Base-by-base conservation (phyloP, 2,797 vertebrate species). In the Mormyrops boulengeri region DNA sequence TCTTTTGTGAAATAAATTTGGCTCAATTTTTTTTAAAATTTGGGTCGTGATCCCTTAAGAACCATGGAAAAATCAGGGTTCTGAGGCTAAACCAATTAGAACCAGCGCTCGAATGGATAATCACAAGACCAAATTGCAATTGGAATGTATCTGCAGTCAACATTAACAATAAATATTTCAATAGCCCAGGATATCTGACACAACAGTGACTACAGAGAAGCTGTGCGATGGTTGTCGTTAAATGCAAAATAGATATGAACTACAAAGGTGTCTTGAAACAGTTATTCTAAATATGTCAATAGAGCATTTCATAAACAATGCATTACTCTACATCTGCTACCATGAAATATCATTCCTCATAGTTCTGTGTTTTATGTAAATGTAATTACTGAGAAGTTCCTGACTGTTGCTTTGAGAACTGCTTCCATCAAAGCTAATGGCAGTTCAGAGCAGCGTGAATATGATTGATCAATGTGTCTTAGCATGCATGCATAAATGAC, bases 381-480 rank as follows among this genome's bases (percentile, higher is more conserved):
- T 88, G 57, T 50, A 88, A 90, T 88, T 86, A 90, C 73, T 44
- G 47, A 91, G 89, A 90, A 77, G 9, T 88, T 89, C 87, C 66
- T 55, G 88, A 80, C 88, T 66, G 85, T 19, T 62, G 77, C 90
- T 91, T 90, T 53, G 19, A 89, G 89, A 53, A 30, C 19, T 62
- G 89, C 85, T 85, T 49, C 85, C 55, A 89, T 4, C 11, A 8
- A 91, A 88, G 57, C 85, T 80, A 88, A 69, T 50, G 62, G 57
- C 84, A 84, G 41, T 41, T 77, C 57, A 88, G 50, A 89, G 90
- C 90, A 87, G 90, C 69, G 88, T 89, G 60, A 89, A 62, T 41
- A 19, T 26, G 8, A 90, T 38, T 87, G 90, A 88, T 89, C 89
- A 90, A 89, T 66, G 44, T 53, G 87, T 90, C 89, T 88, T 87